Base-by-base conservation (phyloP, 2,888 invertebrate genomes). In the Ctenicera cuprea region DNA sequence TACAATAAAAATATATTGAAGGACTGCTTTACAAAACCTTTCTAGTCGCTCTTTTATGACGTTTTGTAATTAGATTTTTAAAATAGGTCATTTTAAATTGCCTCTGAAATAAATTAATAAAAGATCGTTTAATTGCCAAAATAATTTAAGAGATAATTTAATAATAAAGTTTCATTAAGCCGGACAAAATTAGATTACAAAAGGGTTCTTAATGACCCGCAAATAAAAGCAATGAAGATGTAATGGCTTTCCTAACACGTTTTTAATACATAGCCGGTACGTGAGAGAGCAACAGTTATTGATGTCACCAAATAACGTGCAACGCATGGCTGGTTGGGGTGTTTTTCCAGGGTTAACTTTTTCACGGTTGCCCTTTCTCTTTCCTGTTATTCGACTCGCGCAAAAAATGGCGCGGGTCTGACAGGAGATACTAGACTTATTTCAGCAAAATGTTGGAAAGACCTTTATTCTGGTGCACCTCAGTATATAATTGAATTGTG, bases 241-340 rank as follows among this genome's bases (percentile, higher is more conserved):
- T 41, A 61, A 61, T 61, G 41, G 61, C 61, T 61, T 61, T 41
- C 61, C 41, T 20, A 61, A 61, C 61, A 61, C 37, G 61, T 61
- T 61, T 61, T 61, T 61, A 61, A 61, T 61, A 41, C 41, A 61
- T 26, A 26, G 26, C 26, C 3, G 26, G 33, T 33, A 9, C 33
- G 33, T 5, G 33, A 1, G 26, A 43, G 45, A 26, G 26, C 41
- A 45, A 63, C 45, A 43, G 45, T 45, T 45, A 63, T 45, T 63
- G 62, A 63, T 63, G 62, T 45, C 43, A 7, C 26, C 30, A 22
- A 30, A 63, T 63, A 43, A 63, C 62, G n/a, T 43, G 12, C 14
- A 63, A 63, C 43, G 45, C 45, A 63, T 63, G 62, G 26, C 45
- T 26, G 43, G 22, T 26, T 16, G 20, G 14, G 14, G 14, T 22